A percentile compares a stretch with the other conserved stretches of the same genome.
These are phyloP conservation scores for Zootermopsis nevadensis DNA, from an alignment of 2,888 invertebrate species.

Conservation along the genomic window DNA sequence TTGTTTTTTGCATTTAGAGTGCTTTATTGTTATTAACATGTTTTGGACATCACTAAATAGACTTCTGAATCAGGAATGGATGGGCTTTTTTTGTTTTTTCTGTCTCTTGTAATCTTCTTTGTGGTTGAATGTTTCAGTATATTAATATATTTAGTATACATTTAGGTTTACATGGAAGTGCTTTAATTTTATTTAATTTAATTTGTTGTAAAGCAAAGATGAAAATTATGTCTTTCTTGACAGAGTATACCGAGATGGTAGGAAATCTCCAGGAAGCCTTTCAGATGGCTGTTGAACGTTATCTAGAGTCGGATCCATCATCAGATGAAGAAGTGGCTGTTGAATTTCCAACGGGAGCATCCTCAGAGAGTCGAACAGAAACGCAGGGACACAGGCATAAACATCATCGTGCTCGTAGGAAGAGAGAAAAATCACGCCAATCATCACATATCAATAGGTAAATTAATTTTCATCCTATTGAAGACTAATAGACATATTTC, in stretches of 20 bases:
- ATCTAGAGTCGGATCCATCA: constrained; percentile 82
- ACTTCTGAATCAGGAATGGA: too few species aligned
- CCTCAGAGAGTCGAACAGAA: constrained; percentile 27
- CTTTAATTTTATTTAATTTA: too few species aligned
- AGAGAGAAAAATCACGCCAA: constrained; percentile 34
- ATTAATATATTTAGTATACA: too few species aligned
- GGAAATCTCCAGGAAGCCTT: constrained; percentile 85
- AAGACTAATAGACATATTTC: too few species aligned
- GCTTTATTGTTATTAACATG: too few species aligned
- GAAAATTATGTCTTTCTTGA: constrained; percentile 54
- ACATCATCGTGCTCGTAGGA: constrained; percentile 37
- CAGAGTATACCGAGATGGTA: constrained; percentile 91
- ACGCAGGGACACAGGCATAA: constrained; percentile 35
- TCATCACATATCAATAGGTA: constrained; percentile 34
- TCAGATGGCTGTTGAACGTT: constrained; percentile 83
- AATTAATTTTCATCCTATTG: background rate
- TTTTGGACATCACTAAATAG: too few species aligned
- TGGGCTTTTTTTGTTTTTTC: too few species aligned
- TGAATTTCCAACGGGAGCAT: constrained; percentile 55
- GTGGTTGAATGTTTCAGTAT: too few species aligned
- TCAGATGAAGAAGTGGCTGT: constrained; percentile 72
- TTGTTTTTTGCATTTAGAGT: too few species aligned
- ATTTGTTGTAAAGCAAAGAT: too few species aligned
- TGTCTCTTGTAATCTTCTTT: too few species aligned
- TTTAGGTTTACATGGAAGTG: too few species aligned